Evolutionary conservation across 2,797 vertebrate species (phyloP), one percentile per base, ranked within the genome.

Genomic region (Megaceryle alcyon): DNA sequence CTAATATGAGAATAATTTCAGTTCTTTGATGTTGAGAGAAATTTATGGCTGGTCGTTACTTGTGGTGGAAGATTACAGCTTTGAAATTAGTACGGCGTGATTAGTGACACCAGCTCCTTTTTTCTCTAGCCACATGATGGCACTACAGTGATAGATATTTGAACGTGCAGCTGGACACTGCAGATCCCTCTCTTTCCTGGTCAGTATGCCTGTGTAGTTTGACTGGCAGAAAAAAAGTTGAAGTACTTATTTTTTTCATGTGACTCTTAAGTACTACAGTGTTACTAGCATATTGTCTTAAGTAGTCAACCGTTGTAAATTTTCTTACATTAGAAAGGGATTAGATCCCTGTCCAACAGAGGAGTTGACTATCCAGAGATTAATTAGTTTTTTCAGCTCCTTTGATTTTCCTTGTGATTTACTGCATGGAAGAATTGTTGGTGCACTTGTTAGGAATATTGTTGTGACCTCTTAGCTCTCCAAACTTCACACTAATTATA

Each of bases 111-210:
- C 13, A 20, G 25, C 22, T 82, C 14, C 1, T 2, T 56, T 75
- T 73, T 60, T 63, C 82, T 31, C 60, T 90, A 79, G 66, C 85
- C 97, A 92, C 77, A 35, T 79, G 96, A 70, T 97, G 97, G 95
- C 96, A 94, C 88, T 49, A 92, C 73, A 89, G 64, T 44, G 28
- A 51, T 35, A 57, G 49, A 19, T 70, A 28, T 20, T 31, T 68
- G 46, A 51, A 31, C 35, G n/a, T 72, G 23, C 61, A 80, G 31
- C 49, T 54, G 18, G 10, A 26, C n/a, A 22, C 20, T 64, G 35
- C 73, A 60, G 9, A 13, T 41, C 21, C 14, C 25, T 60, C 39
- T 80, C 13, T 43, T 57, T 37, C 48, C 16, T 49, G 37, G 15
- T 10, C 16, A 3, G 3, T 35, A 41, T n/a, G 28, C 10, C 33